A percentile compares a stretch with the other conserved stretches of the same genome.
Evolutionary conservation across 2,797 vertebrate genomes (phyloP).

Genomic region (Hippocampus kuda): DNA sequence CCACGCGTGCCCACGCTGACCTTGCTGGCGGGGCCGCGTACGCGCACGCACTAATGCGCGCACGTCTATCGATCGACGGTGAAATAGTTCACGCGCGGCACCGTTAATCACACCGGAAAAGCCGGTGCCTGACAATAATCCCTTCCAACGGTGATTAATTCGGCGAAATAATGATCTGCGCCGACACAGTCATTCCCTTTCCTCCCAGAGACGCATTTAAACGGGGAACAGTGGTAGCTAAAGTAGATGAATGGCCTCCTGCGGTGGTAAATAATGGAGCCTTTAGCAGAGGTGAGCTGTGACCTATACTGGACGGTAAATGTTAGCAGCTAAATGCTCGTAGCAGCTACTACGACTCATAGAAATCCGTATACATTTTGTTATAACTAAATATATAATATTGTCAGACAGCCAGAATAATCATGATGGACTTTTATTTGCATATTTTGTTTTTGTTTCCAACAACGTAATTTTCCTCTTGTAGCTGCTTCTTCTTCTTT

Average conservation of each 20-base stretch:
- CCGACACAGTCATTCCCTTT: conserved; percentile 16
- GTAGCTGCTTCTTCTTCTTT: neutral
- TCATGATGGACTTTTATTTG: neutral
- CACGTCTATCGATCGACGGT: conserved; percentile 44
- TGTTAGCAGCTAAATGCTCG: neutral
- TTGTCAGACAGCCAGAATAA: neutral
- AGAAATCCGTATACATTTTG: neutral
- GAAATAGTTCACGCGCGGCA: conserved; percentile 45
- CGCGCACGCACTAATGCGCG: conserved; percentile 21
- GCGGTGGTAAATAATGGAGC: conserved; percentile 3
- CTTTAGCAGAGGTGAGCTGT: neutral
- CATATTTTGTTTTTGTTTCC: neutral
- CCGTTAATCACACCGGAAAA: conserved; percentile 33
- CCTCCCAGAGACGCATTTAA: conserved; percentile 13
- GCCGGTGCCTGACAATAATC: conserved; percentile 28
- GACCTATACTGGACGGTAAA: neutral
- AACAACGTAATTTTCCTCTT: neutral
- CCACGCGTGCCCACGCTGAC: conserved; percentile 30
- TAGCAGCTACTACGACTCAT: neutral
- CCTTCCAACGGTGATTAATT: conserved; percentile 37
- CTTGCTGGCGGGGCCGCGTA: conserved; percentile 23
- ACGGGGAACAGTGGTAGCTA: neutral
- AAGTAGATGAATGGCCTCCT: conserved; percentile 5
- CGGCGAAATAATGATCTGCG: conserved; percentile 30
- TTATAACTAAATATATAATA: neutral